Evolutionary conservation across 2,797 vertebrate genomes (phyloP).

Genomic region (Danio kyathit): DNA sequence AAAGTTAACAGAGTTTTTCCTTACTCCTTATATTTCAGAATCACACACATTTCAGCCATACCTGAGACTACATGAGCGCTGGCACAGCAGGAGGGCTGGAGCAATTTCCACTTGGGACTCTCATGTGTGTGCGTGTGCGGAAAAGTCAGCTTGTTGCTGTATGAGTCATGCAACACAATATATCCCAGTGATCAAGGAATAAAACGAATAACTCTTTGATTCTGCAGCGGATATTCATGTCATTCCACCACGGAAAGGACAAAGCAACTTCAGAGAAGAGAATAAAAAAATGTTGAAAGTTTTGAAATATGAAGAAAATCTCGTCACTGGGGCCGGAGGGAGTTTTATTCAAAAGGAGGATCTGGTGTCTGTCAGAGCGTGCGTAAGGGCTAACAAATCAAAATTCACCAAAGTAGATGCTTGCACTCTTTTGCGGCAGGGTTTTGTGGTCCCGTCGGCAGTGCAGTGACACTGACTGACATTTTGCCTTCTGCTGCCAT

Average conservation of each 20-base stretch:
- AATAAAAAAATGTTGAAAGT: conserved; percentile 13
- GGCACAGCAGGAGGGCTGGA: conserved; percentile 34
- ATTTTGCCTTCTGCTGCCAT: conserved; percentile 43
- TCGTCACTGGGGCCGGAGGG: not conserved
- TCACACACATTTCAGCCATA: conserved; percentile 47
- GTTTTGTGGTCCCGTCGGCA: not conserved
- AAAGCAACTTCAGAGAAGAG: not conserved
- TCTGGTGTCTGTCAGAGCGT: not conserved
- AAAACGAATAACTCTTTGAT: conserved; percentile 43
- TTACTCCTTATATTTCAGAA: conserved; percentile 8
- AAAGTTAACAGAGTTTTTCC: conserved; percentile 2
- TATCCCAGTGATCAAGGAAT: conserved; percentile 51
- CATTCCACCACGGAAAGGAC: conserved; percentile 34
- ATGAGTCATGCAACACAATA: conserved; percentile 49
- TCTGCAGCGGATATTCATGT: conserved; percentile 40
- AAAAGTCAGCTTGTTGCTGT: conserved; percentile 46
- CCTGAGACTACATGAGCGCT: conserved; percentile 39
- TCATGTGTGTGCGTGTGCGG: conserved; percentile 29
- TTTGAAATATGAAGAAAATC: conserved; percentile 20
- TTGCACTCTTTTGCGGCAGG: not conserved
- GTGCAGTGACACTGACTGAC: conserved; percentile 36
- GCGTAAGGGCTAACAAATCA: conserved; percentile 3
- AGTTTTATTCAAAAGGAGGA: conserved; percentile 2
- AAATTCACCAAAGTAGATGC: conserved; percentile 18
- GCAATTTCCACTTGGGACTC: conserved; percentile 45